Conservation (phyloP, 1,140 invertebrate species). For the Ips typographus region DNA sequence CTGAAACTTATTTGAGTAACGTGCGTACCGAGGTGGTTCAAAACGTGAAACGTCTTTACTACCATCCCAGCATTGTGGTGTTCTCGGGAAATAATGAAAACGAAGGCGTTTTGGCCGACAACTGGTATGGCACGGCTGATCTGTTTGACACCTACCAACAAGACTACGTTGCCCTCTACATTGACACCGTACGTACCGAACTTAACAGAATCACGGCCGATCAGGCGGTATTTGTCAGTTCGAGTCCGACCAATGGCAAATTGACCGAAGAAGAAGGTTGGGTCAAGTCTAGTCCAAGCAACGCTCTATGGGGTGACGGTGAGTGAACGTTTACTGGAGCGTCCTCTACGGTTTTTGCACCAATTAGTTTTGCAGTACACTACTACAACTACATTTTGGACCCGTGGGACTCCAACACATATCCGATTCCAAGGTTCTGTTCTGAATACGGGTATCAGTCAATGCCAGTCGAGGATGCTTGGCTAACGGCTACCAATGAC, state of each 20-base stretch:
- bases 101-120: constrained; percentile 81
- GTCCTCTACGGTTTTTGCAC: background rate
- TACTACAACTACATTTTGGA: constrained; percentile 87
- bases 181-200: constrained; percentile 71
- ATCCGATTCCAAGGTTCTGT: constrained; percentile 80
- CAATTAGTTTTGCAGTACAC: constrained; percentile 67
- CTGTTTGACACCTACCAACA: constrained; percentile 64
- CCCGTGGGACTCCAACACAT: constrained; percentile 77
- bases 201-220: constrained; percentile 56
- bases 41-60: constrained; percentile 81
- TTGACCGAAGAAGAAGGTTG: constrained; percentile 75
- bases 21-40: constrained; percentile 80
- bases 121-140: constrained; percentile 73
- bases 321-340: constrained; percentile 37
- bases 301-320: constrained; percentile 85
- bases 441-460: constrained; percentile 97
- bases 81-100: constrained; percentile 99
- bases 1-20: constrained; percentile 44
- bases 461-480: constrained; percentile 69
- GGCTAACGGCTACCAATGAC: constrained; percentile 58
- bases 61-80: constrained; percentile 86
- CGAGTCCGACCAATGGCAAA: constrained; percentile 91
- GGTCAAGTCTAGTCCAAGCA: constrained; percentile 73
- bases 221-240: constrained; percentile 73
- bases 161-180: constrained; percentile 89